A percentile compares a stretch with the other conserved stretches of the same genome.
phyloP scores from a whole-genome alignment of 1,140 invertebrate species.

The Brachionus rotundiformis region DNA sequence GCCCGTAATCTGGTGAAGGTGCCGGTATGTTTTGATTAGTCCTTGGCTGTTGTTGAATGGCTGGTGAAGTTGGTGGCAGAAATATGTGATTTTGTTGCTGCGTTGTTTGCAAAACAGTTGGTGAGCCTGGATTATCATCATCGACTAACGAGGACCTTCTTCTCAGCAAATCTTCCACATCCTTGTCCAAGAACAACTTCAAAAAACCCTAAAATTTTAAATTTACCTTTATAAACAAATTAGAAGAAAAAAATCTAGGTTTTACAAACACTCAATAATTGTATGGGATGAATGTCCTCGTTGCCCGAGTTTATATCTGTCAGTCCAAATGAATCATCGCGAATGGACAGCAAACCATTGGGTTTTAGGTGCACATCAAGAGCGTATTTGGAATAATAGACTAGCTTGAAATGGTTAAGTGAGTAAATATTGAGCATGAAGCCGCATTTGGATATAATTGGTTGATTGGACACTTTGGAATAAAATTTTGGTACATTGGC shows the following conservation, averaged over 20 bases:
- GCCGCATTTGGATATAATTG: not conserved
- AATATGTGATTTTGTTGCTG: slow-evolving; percentile 22
- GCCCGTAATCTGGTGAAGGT: not conserved
- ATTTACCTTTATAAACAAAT: not conserved
- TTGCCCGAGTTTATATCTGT: slow-evolving; percentile 22
- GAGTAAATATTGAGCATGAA: slow-evolving; percentile 39
- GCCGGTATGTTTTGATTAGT: not conserved
- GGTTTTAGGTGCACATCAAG: slow-evolving; percentile 17
- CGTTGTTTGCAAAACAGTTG: not conserved
- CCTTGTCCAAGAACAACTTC: slow-evolving; percentile 44
- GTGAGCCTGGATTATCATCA: slow-evolving; percentile 16
- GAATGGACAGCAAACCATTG: slow-evolving; percentile 34
- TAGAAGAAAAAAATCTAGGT: not conserved
- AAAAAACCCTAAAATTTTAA: not conserved
- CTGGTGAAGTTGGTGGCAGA: slow-evolving; percentile 42
- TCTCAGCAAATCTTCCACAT: slow-evolving; percentile 34
- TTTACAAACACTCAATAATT: slow-evolving; percentile 40
- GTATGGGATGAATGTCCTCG: slow-evolving; percentile 44
- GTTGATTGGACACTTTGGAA: not conserved
- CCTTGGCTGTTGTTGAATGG: slow-evolving; percentile 17
- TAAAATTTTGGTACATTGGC: slow-evolving; percentile 44
- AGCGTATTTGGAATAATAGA: slow-evolving; percentile 47
- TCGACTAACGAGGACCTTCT: not conserved
- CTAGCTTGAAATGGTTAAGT: slow-evolving; percentile 10
- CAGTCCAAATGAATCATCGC: slow-evolving; percentile 36